phyloP scores from a whole-genome alignment of 2,797 vertebrate genomes.

The Chanos chanos region DNA sequence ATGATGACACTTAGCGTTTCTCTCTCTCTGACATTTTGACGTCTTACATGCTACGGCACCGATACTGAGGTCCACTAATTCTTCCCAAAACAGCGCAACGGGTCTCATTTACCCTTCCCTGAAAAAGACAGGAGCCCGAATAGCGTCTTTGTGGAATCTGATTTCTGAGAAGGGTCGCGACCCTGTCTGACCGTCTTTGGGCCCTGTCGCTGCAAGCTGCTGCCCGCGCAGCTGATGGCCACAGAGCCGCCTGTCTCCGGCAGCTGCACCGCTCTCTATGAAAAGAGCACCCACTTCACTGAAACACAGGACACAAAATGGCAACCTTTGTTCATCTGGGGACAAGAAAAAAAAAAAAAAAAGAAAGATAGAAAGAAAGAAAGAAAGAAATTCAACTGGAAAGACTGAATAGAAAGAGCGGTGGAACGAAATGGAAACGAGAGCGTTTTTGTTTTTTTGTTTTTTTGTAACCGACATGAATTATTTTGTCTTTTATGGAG shows the following conservation, averaged over 20 bases:
- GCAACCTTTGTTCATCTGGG: conserved; percentile 6
- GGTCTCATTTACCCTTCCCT: no score
- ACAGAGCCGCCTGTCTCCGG: conserved; percentile 32
- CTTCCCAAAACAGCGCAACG: no score
- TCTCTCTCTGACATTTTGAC: no score
- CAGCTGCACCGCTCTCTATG: conserved; percentile 22
- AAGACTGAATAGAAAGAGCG: neutral
- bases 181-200: conserved; percentile 23
- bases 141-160: conserved; percentile 4
- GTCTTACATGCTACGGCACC: no score
- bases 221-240: conserved; percentile 25
- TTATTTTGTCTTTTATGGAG: no score
- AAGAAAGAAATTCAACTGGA: neutral
- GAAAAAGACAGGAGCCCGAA: no score
- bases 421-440: no score
- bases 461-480: no score
- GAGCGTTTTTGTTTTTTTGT: no score
- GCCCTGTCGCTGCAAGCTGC: conserved; percentile 34
- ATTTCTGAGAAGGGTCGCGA: conserved; percentile 16
- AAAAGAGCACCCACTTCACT: conserved; percentile 11
- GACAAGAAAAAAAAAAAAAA: neutral
- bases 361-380: neutral
- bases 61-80: no score
- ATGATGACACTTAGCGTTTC: no score
- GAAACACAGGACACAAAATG: conserved; percentile 18